Evolutionary conservation across 2,888 invertebrate species (phyloP).

Genomic region (Cremastinae sp.): DNA sequence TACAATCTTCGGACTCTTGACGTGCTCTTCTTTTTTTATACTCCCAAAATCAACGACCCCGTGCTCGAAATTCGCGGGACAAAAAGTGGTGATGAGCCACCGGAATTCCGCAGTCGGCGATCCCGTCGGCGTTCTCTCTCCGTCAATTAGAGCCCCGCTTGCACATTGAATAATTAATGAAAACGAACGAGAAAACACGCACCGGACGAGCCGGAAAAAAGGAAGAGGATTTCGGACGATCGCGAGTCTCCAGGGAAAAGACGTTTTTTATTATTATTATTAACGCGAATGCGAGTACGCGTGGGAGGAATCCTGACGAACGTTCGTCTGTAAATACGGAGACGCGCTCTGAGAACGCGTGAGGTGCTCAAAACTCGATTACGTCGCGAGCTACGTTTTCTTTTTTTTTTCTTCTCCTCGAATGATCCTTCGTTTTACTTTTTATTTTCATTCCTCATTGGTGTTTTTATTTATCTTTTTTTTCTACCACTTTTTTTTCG

Average conservation of each 20-base stretch:
- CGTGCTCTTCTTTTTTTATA: background rate
- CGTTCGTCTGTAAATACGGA: slow-evolving; percentile 36
- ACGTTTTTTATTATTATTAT: background rate
- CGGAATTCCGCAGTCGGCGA: background rate
- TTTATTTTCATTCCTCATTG: slow-evolving; percentile 48
- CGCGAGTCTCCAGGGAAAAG: background rate
- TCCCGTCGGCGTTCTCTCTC: slow-evolving; percentile 37
- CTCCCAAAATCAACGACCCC: background rate
- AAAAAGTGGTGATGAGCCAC: background rate
- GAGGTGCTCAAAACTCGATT: slow-evolving; percentile 58
- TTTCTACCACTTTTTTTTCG: slow-evolving; percentile 36
- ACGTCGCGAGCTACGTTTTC: slow-evolving; percentile 49
- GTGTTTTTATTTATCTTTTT: slow-evolving; percentile 36
- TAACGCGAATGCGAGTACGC: slow-evolving; percentile 22
- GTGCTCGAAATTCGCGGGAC: background rate
- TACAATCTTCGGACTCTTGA: slow-evolving; percentile 45
- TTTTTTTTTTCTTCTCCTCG: slow-evolving; percentile 17
- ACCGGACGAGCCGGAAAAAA: background rate
- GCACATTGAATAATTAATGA: background rate
- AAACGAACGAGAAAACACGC: slow-evolving; percentile 6
- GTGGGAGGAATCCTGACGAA: slow-evolving; percentile 18
- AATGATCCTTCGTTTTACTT: slow-evolving; percentile 26
- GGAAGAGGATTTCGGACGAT: background rate
- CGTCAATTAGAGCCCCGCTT: slow-evolving; percentile 21
- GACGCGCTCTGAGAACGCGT: slow-evolving; percentile 32